Evolutionary conservation across 2,888 invertebrate genomes (phyloP).

Genomic region (Melieria crassipennis): DNA sequence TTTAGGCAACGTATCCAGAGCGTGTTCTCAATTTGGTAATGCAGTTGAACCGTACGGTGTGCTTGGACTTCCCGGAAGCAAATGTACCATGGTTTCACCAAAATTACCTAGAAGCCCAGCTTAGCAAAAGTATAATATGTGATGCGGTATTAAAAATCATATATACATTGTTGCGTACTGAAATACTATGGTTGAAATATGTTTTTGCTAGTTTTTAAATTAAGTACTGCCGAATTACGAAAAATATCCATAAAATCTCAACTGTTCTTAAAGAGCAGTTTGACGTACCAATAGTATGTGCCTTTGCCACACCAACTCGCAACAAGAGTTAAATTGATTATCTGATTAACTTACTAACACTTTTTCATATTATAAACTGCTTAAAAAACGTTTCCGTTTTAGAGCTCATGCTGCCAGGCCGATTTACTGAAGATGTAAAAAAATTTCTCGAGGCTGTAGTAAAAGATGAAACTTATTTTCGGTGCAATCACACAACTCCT

Average conservation of each 20-base stretch:
- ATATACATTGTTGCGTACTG: too few relatives aligned
- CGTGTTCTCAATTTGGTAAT: slow-evolving; percentile 69
- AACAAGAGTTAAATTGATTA: background rate
- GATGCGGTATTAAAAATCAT: slow-evolving; percentile 17
- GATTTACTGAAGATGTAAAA: slow-evolving; percentile 54
- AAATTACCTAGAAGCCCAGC: slow-evolving; percentile 69
- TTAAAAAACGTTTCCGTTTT: background rate
- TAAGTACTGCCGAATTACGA: too few relatives aligned
- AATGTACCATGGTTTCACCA: slow-evolving; percentile 76
- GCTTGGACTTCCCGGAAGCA: slow-evolving; percentile 72
- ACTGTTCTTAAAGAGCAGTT: too few relatives aligned
- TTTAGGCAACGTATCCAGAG: slow-evolving; percentile 69
- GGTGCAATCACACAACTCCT: slow-evolving; percentile 63
- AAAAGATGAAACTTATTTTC: slow-evolving; percentile 55
- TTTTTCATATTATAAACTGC: background rate
- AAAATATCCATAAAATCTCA: too few relatives aligned
- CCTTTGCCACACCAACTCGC: too few relatives aligned
- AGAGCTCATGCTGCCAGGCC: slow-evolving; percentile 46
- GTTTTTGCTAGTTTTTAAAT: too few relatives aligned
- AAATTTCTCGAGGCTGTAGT: slow-evolving; percentile 51
- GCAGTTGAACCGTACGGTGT: slow-evolving; percentile 73
- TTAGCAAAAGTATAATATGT: slow-evolving; percentile 64
- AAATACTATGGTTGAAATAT: too few relatives aligned
- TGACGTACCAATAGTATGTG: background rate
- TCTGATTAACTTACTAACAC: background rate